Evolutionary conservation across 92 coral and sea anemone species (phyloP).

Genomic region (Porites evermanni): DNA sequence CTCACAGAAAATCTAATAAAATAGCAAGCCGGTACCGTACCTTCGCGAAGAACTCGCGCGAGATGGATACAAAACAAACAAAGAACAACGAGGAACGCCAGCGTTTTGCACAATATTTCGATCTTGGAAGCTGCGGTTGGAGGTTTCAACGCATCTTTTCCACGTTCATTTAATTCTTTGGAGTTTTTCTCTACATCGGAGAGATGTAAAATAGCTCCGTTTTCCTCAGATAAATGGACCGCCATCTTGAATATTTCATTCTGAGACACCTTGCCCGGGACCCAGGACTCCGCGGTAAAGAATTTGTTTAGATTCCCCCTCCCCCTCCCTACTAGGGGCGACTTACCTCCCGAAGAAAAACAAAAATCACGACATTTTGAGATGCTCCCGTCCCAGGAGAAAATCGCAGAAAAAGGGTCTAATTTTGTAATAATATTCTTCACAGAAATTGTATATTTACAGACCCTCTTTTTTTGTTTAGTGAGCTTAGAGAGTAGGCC

Average conservation of each 20-base stretch:
- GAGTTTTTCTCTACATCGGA: slow-evolving; percentile 41
- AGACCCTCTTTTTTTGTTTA: no score
- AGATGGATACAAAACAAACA: slow-evolving; percentile 73
- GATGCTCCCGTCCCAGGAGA: no score
- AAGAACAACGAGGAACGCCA: slow-evolving; percentile 75
- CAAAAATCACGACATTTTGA: no score
- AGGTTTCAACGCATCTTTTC: slow-evolving; percentile 20
- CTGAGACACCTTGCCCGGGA: no score
- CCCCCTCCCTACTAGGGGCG: no score
- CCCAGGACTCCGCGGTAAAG: no score
- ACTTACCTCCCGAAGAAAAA: no score
- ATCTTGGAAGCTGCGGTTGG: slow-evolving; percentile 51
- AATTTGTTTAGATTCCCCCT: no score
- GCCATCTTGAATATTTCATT: slow-evolving; percentile 47
- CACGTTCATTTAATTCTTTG: slow-evolving; percentile 18
- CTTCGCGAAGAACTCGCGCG: slow-evolving; percentile 78
- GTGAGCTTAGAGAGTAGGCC: no score
- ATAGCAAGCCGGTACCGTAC: slow-evolving; percentile 17
- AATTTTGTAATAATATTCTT: no score
- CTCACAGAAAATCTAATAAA: neutral
- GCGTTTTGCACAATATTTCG: slow-evolving; percentile 78
- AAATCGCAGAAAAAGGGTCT: no score
- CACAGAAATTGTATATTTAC: no score
- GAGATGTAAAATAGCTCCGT: slow-evolving; percentile 8
- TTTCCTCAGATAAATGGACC: slow-evolving; percentile 13